Base-by-base conservation (phyloP, 53 echinoderm and acorn worm genomes). In the Henricia sp. region DNA sequence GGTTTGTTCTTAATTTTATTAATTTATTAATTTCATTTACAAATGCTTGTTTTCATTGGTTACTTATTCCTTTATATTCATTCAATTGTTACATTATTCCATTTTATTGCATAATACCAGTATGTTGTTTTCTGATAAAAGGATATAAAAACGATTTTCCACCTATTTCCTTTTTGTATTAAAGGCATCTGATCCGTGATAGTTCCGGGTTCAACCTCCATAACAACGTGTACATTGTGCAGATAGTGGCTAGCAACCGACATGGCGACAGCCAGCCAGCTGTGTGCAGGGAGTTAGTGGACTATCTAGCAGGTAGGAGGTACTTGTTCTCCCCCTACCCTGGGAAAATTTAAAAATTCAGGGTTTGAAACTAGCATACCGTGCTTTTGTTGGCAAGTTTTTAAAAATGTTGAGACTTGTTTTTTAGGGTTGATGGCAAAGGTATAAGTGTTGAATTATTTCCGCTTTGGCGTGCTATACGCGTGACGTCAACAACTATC, bases 171-270 rank as follows among this genome's bases (percentile, higher is more conserved):
- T 16, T 46, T 34, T 63, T 67, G 37, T 56, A 14, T 62, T 26
- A 36, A 59, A 92, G 92, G 10, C 89, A 92, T 50, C 72, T 92
- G 39, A 50, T 92, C 14, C 68, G 78, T 27, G 68, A 89, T 13
- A 70, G 82, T n/a, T 78, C 89, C 25, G 6, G 43, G 50, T 77
- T 89, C 57, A 89, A 80, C 33, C 44, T 92, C 28, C 84, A 40
- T 21, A 65, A 78, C 55, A 85, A 85, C 24, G 72, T 89, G 85
- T 89, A 92, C 72, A 85, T 85, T 39, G 70, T 92, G 1, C 89
- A 92, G 48, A 89, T 92, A 16, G 57, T 71, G 46, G 92, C 92
- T 2, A 82, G 59, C 25, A 92, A 88, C 42, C 62, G 60, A 4
- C 37, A 85, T 33, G 78, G 92, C 16, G 54, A 35, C 28, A 92